phyloP scores from a whole-genome alignment of 2,797 vertebrate genomes.

The Alouatta caraya region DNA sequence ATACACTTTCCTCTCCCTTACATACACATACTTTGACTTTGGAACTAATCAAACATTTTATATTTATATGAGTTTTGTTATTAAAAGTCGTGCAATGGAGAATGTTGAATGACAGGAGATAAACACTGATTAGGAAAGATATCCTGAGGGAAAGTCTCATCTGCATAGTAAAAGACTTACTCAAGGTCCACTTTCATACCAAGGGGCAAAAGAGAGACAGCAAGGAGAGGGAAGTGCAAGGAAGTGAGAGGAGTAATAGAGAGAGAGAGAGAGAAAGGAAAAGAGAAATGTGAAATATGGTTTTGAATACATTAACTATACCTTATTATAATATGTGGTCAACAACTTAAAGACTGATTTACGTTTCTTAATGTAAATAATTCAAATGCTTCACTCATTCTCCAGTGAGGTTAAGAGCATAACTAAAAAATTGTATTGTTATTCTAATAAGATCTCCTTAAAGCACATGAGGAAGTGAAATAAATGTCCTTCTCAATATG shows the following conservation, averaged over 20 bases:
- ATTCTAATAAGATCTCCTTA: background rate
- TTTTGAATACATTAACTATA: background rate
- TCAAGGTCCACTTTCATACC: background rate
- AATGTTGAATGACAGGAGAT: background rate
- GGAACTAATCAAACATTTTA: background rate
- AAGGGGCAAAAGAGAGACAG: accelerated
- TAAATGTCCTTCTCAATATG: background rate
- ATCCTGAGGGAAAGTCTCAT: background rate
- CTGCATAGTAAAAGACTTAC: background rate
- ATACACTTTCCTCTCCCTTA: background rate
- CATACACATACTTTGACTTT: background rate
- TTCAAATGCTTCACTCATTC: background rate
- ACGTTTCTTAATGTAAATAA: background rate
- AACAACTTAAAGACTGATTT: background rate
- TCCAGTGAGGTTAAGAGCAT: background rate
- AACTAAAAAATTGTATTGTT: background rate
- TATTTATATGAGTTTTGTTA: background rate
- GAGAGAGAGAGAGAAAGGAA: background rate
- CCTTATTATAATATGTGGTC: background rate
- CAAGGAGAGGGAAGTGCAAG: background rate
- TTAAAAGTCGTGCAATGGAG: background rate
- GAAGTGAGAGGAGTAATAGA: background rate
- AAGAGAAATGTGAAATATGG: background rate
- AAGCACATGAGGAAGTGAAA: background rate
- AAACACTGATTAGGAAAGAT: background rate